phyloP scores from a whole-genome alignment of 2,113 vertebrate genomes.

The zebrafish (Danio rerio) region GRCz12tu NC_133194.1:14306001-14306500 shows the following conservation, averaged over 20 bases:
- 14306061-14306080: no score
- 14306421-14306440: no score
- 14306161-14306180: neutral
- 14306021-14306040: no score
- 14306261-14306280: neutral
- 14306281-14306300: neutral
- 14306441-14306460: no score
- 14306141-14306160: neutral
- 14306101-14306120: no score
- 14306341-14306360: neutral
- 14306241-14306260: neutral
- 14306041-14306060: no score
- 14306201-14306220: neutral
- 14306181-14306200: neutral
- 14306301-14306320: neutral
- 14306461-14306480: no score
- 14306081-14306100: no score
- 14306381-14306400: neutral
- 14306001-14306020: no score
- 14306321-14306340: neutral
- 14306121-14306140: neutral
- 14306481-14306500: no score
- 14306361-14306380: neutral
- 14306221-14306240: neutral
- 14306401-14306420: neutral